phyloP scores from a whole-genome alignment of 2,888 invertebrate genomes.

The Phortica okadai region DNA sequence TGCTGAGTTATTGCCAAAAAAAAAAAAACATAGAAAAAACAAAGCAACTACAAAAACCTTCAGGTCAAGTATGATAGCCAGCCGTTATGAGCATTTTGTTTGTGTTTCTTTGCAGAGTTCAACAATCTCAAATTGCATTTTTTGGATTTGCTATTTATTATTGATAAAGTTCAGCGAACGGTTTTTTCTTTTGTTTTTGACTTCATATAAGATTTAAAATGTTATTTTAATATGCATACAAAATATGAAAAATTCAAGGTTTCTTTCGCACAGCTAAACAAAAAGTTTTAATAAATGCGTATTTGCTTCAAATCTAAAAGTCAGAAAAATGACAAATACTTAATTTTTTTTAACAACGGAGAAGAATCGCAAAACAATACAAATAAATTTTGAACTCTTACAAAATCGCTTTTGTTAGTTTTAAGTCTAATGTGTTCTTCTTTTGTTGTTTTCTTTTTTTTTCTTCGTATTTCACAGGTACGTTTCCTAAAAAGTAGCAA shows the following conservation, averaged over 20 bases:
- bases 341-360: too few relatives aligned
- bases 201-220: neutral
- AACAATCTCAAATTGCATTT: neutral
- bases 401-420: neutral
- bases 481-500: constrained; percentile 40
- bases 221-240: neutral
- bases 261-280: too few relatives aligned
- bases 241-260: too few relatives aligned
- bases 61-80: neutral
- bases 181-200: neutral
- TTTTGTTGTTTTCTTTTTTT: constrained; percentile 22
- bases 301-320: too few relatives aligned
- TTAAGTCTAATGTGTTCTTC: constrained; percentile 11
- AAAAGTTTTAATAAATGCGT: too few relatives aligned
- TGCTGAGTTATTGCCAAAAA: neutral
- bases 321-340: too few relatives aligned
- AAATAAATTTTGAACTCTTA: too few relatives aligned
- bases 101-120: neutral
- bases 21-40: neutral
- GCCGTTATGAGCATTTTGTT: too few relatives aligned
- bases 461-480: constrained; percentile 55
- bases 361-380: too few relatives aligned
- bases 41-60: constrained; percentile 12
- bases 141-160: neutral
- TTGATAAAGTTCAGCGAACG: constrained; percentile 2